phyloP scores from a whole-genome alignment of 2,113 vertebrate species.

The pig (Sus scrofa) region T2T-Sscrofa CM000830.6:129987501-129988000 shows the following conservation, averaged over 20 bases:
- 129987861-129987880: background rate
- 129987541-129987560: slow-evolving; percentile 91
- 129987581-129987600: slow-evolving; percentile 89
- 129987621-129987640: slow-evolving; percentile 93
- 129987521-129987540: slow-evolving; percentile 91
- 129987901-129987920: background rate
- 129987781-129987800: slow-evolving; percentile 89
- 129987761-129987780: slow-evolving; percentile 92
- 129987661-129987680: slow-evolving; percentile 97
- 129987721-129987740: slow-evolving; percentile 92
- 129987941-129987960: background rate
- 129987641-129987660: slow-evolving; percentile 96
- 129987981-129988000: slow-evolving; percentile 45
- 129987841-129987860: slow-evolving; percentile 89
- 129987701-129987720: slow-evolving; percentile 95
- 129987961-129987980: slow-evolving; percentile 60
- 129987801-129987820: slow-evolving; percentile 97
- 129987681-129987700: slow-evolving; percentile 95
- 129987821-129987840: slow-evolving; percentile 94
- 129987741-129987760: slow-evolving; percentile 92
- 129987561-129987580: slow-evolving; percentile 94
- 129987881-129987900: slow-evolving; percentile 40
- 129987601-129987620: slow-evolving; percentile 93
- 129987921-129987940: slow-evolving; percentile 17
- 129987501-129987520: slow-evolving; percentile 90